These are phyloP conservation scores for Centropus unirufus DNA, from an alignment of 2,113 vertebrate genomes.

Conservation along the genomic window DNA sequence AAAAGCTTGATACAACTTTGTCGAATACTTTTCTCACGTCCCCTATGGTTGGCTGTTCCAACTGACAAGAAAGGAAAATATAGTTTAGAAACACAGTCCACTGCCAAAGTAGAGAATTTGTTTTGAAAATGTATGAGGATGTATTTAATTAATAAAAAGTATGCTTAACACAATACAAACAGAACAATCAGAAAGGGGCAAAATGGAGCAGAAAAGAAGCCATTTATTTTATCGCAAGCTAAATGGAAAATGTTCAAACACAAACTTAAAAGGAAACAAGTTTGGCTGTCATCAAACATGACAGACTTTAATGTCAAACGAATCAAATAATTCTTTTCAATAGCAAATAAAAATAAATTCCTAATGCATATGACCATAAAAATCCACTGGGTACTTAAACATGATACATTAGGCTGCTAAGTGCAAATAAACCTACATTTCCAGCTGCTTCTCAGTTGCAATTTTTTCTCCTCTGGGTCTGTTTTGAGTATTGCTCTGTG, in stretches of 20 bases:
- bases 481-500: neutral
- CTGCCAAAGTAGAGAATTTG: constrained; percentile 6
- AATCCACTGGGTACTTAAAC: neutral
- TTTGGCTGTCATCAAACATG: constrained; percentile 13
- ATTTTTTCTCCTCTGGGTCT: neutral
- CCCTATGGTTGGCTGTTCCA: neutral
- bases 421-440: neutral
- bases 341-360: constrained; percentile 19
- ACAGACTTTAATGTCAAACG: neutral
- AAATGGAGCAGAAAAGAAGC: constrained; percentile 11
- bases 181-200: neutral
- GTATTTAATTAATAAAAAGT: neutral
- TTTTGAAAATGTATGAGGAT: constrained; percentile 20
- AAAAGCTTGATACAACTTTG: constrained; percentile 22
- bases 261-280: neutral
- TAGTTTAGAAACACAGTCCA: neutral
- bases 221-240: constrained; percentile 21
- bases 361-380: neutral
- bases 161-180: neutral
- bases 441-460: neutral
- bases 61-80: constrained; percentile 3
- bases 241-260: constrained; percentile 38
- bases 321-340: constrained; percentile 54
- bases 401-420: neutral
- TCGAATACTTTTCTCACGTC: constrained; percentile 16